phyloP scores from a whole-genome alignment of 2,888 invertebrate genomes.

The Torymus texanus region DNA sequence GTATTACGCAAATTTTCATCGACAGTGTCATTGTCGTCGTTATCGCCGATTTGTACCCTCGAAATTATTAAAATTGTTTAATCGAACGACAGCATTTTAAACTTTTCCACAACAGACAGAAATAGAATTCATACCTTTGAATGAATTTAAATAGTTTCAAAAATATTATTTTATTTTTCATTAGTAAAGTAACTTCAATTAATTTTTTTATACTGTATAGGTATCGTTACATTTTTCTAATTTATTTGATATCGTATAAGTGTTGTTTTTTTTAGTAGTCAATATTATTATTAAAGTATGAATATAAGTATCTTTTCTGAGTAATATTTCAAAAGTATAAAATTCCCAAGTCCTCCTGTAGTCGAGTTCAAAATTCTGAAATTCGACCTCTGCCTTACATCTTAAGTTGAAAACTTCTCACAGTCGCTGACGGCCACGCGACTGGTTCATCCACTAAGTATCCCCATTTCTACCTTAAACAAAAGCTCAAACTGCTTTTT shows the following conservation, averaged over 20 bases:
- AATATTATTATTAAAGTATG: too few species aligned
- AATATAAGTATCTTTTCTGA: not conserved
- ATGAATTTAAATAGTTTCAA: too few species aligned
- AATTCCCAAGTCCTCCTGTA: not conserved
- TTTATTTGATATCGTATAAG: too few species aligned
- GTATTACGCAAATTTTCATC: conserved; percentile 30
- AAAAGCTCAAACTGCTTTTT: conserved; percentile 12
- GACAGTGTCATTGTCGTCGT: conserved; percentile 33
- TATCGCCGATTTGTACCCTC: conserved; percentile 11
- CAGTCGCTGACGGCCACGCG: not conserved
- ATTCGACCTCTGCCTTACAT: conserved; percentile 8
- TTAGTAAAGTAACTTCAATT: too few species aligned
- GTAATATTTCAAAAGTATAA: not conserved
- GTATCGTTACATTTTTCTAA: too few species aligned
- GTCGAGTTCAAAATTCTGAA: conserved; percentile 21
- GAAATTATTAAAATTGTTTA: conserved; percentile 15
- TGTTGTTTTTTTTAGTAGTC: too few species aligned
- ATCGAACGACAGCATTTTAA: conserved; percentile 22
- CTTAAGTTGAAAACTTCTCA: conserved; percentile 14
- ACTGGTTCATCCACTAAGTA: conserved; percentile 28
- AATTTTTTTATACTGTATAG: too few species aligned
- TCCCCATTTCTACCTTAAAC: conserved; percentile 25
- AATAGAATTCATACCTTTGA: too few species aligned
- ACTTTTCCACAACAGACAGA: conserved; percentile 5
- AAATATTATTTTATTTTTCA: too few species aligned